A percentile compares a stretch with the other conserved stretches of the same genome.
Conservation (phyloP, 2,888 invertebrate species). For the Stenurella melanura region DNA sequence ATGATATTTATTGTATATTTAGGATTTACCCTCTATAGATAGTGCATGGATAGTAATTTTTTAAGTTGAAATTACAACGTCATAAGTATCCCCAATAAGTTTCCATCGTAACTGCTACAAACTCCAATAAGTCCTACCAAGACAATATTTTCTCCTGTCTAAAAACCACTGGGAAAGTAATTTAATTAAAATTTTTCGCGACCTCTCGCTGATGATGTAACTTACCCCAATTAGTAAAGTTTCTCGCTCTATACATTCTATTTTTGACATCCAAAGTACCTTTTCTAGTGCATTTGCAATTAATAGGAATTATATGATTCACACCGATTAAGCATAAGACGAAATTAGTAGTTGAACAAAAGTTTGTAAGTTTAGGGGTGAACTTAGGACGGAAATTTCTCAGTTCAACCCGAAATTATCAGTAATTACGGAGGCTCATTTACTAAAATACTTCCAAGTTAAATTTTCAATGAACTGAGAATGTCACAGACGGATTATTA, state of each 20-base stretch:
- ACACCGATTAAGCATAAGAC: conserved; percentile 32
- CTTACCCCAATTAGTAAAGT: conserved; percentile 27
- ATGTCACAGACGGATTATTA: conserved; percentile 57
- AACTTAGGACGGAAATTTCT: conserved; percentile 40
- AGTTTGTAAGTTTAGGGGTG: conserved; percentile 42
- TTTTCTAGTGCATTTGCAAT: conserved; percentile 31
- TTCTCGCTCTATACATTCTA: background rate
- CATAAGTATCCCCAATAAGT: no score
- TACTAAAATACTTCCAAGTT: conserved; percentile 55
- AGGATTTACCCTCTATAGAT: no score
- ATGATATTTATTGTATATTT: no score
- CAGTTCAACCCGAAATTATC: conserved; percentile 57
- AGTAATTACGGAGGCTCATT: conserved; percentile 59
- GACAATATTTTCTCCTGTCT: background rate
- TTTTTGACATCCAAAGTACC: conserved; percentile 7
- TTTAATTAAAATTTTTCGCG: conserved; percentile 24
- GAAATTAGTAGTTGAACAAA: conserved; percentile 47
- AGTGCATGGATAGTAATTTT: no score
- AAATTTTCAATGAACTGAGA: conserved; percentile 56
- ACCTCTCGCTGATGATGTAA: background rate
- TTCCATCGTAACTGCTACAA: background rate
- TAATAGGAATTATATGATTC: conserved; percentile 30
- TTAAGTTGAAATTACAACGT: no score
- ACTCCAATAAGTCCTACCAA: background rate
- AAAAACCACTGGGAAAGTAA: background rate